phyloP scores from a whole-genome alignment of 2,797 vertebrate species.

The Neoniphon sammara region DNA sequence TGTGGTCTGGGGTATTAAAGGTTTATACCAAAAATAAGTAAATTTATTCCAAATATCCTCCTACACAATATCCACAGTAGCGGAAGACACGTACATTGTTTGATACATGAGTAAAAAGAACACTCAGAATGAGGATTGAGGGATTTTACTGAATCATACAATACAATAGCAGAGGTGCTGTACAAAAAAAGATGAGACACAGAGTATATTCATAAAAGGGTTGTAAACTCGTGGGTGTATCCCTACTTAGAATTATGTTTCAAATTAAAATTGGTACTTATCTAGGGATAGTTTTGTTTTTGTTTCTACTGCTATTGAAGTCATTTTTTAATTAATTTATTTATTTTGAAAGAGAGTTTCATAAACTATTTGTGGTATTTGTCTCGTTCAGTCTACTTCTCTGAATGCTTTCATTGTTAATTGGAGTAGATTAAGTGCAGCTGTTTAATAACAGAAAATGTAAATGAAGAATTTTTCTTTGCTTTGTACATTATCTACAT shows the following conservation, averaged over 20 bases:
- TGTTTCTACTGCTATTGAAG: constrained; percentile 51
- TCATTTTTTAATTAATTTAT: constrained; percentile 38
- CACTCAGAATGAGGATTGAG: constrained; percentile 48
- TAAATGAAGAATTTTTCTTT: constrained; percentile 69
- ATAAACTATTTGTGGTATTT: constrained; percentile 36
- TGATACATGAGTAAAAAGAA: constrained; percentile 20
- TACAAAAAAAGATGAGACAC: constrained; percentile 37
- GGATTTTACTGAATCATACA: constrained; percentile 53
- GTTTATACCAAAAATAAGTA: constrained; percentile 32
- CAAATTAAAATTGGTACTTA: constrained; percentile 44
- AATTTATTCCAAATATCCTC: constrained; percentile 47
- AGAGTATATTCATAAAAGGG: constrained; percentile 13
- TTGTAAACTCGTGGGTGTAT: constrained; percentile 26
- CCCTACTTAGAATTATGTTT: constrained; percentile 36
- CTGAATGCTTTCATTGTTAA: constrained; percentile 54
- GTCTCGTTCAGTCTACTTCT: constrained; percentile 30
- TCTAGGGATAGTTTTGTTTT: constrained; percentile 49
- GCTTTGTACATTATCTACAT: constrained; percentile 72
- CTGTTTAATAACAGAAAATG: constrained; percentile 69
- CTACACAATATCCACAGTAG: constrained; percentile 34
- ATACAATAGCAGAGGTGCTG: constrained; percentile 27
- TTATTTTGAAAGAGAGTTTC: constrained; percentile 41
- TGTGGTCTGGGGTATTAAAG: constrained; percentile 28
- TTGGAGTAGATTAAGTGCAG: constrained; percentile 57
- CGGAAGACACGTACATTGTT: constrained; percentile 43